Evolutionary conservation across 2,797 vertebrate genomes (phyloP).

Genomic region (Babyrousa celebensis): DNA sequence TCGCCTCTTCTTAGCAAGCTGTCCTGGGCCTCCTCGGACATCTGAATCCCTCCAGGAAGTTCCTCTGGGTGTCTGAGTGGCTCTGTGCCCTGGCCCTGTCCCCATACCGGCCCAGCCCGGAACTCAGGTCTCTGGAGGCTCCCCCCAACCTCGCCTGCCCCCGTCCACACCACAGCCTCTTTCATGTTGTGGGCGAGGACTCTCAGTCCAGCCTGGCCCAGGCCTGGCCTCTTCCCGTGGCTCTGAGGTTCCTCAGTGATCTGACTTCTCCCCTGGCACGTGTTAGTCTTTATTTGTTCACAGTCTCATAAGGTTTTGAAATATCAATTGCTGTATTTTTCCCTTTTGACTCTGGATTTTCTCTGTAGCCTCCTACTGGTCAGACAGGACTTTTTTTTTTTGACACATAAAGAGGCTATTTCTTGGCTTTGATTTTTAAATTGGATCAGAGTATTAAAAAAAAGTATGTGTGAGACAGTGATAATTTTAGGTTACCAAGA

Average conservation of each 20-base stretch:
- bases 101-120: neutral
- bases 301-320: neutral
- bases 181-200: neutral
- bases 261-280: neutral
- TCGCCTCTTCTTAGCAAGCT: neutral
- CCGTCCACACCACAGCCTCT: neutral
- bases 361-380: neutral
- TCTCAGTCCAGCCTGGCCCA: neutral
- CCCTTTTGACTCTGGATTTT: neutral
- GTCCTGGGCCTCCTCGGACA: neutral
- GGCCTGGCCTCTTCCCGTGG: neutral
- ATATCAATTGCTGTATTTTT: neutral
- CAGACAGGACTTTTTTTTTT: neutral
- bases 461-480: neutral
- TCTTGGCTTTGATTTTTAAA: conserved; percentile 1
- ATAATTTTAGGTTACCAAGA: neutral
- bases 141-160: neutral
- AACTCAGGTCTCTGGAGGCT: neutral
- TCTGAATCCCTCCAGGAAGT: neutral
- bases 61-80: neutral
- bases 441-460: neutral
- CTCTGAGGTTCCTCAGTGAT: neutral
- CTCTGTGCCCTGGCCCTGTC: neutral
- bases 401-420: neutral
- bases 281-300: neutral